Percentiles rank a stretch among this genome's conserved stretches.
Conservation (phyloP, 2,888 invertebrate species). For the Spodoptera littoralis region DNA sequence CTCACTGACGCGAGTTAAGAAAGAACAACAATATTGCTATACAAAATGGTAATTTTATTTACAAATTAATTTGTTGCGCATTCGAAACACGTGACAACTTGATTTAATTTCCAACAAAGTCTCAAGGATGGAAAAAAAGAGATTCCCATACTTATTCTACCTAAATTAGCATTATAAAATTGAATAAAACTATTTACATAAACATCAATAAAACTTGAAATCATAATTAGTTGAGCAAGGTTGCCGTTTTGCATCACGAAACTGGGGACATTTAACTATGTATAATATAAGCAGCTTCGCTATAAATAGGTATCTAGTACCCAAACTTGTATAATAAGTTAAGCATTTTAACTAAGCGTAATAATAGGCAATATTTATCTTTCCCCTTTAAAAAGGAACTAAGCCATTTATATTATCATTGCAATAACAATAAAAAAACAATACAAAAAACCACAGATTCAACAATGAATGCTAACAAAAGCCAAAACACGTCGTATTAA, state of each 20-base stretch:
- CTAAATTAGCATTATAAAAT: conserved; percentile 14
- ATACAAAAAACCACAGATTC: not conserved
- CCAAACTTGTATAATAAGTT: not conserved
- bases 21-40: too few relatives aligned
- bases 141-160: conserved; percentile 16
- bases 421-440: not conserved
- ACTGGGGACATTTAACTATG: not conserved
- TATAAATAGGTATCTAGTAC: not conserved
- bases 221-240: conserved; percentile 30
- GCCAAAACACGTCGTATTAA: not conserved
- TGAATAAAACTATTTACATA: conserved; percentile 20
- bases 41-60: too few relatives aligned
- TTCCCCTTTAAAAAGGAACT: too few relatives aligned
- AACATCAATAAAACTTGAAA: conserved; percentile 20
- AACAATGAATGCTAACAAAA: not conserved
- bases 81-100: too few relatives aligned
- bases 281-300: not conserved
- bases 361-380: too few relatives aligned
- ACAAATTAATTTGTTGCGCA: not conserved
- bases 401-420: not conserved
- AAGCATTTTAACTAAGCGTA: too few relatives aligned
- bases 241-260: conserved; percentile 5
- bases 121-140: conserved; percentile 14
- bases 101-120: conserved; percentile 3
- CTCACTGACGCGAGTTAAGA: too few relatives aligned